phyloP scores from a whole-genome alignment of 2,113 vertebrate species.

The Scopus umbretta region DNA sequence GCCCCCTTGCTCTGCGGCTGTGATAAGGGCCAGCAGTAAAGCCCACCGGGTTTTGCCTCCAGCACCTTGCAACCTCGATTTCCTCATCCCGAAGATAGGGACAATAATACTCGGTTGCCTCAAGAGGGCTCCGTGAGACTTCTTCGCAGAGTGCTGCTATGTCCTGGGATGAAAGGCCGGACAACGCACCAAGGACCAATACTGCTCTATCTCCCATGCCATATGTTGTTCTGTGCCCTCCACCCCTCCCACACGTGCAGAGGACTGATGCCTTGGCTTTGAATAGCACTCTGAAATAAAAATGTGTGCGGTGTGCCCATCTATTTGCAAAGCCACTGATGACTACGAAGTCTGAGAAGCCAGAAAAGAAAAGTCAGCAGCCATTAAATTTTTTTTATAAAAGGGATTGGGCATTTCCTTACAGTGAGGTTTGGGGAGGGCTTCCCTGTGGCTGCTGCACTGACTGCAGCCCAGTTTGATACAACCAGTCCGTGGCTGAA shows the following conservation, averaged over 20 bases:
- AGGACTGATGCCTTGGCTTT: neutral
- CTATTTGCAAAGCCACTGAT: neutral
- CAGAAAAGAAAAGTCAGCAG: neutral
- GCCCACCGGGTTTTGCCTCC: neutral
- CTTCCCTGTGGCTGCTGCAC: neutral
- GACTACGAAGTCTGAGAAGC: neutral
- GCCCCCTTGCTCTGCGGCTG: neutral
- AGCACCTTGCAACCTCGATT: neutral
- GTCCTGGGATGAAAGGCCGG: neutral
- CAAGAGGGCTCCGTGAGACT: slow-evolving; percentile 45
- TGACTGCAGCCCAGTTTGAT: neutral
- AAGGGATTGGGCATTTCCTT: neutral
- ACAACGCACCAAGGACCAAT: neutral
- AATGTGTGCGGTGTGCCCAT: neutral
- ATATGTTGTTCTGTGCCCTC: neutral
- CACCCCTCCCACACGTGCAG: neutral
- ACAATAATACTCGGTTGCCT: neutral
- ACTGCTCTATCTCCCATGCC: neutral
- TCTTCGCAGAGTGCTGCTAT: neutral
- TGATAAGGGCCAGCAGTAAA: neutral
- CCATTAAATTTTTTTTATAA: neutral
- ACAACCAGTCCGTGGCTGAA: neutral
- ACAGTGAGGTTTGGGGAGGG: neutral
- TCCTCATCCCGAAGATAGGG: neutral
- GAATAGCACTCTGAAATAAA: neutral